These are phyloP conservation scores for Thalassoma bifasciatum DNA, from an alignment of 2,113 vertebrate species.

Conservation along the genomic window DNA sequence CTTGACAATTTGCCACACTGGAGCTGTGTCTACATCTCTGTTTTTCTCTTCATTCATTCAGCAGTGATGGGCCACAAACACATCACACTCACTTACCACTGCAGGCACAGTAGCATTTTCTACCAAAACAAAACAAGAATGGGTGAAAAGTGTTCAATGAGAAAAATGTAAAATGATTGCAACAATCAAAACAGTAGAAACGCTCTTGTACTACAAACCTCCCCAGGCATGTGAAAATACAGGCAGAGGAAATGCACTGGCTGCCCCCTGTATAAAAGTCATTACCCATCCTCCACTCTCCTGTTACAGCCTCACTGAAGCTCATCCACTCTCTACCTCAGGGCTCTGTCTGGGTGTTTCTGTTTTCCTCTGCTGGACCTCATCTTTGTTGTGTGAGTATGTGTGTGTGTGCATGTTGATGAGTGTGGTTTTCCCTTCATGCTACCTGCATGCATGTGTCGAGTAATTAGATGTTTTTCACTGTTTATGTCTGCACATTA, in stretches of 20 bases:
- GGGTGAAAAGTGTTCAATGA: slow-evolving; percentile 1
- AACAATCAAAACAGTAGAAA: slow-evolving; percentile 6
- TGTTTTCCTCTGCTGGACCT: slow-evolving; percentile 34
- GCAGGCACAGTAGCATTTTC: not conserved
- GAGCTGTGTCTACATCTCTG: slow-evolving; percentile 13
- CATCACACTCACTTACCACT: not conserved
- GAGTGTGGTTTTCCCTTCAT: slow-evolving; percentile 38
- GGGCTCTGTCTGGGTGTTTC: slow-evolving; percentile 36
- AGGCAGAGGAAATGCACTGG: slow-evolving; percentile 26
- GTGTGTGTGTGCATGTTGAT: slow-evolving; percentile 5
- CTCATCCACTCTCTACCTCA: slow-evolving; percentile 34
- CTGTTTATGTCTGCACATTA: slow-evolving; percentile 47
- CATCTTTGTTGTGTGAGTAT: not conserved
- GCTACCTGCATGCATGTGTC: not conserved
- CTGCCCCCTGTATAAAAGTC: slow-evolving; percentile 19
- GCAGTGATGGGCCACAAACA: slow-evolving; percentile 6
- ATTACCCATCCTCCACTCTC: slow-evolving; percentile 56
- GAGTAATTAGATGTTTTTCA: slow-evolving; percentile 13
- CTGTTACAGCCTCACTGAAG: slow-evolving; percentile 40
- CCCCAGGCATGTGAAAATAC: slow-evolving; percentile 32
- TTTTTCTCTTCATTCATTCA: slow-evolving; percentile 26
- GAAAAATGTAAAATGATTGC: slow-evolving; percentile 14
- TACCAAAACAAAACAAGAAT: slow-evolving; percentile 6
- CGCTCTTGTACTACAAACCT: slow-evolving; percentile 20
- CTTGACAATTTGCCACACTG: slow-evolving; percentile 36